These are phyloP conservation scores for Chlorodrepanis virens DNA, from an alignment of 2,113 vertebrate species.

Conservation along the genomic window DNA sequence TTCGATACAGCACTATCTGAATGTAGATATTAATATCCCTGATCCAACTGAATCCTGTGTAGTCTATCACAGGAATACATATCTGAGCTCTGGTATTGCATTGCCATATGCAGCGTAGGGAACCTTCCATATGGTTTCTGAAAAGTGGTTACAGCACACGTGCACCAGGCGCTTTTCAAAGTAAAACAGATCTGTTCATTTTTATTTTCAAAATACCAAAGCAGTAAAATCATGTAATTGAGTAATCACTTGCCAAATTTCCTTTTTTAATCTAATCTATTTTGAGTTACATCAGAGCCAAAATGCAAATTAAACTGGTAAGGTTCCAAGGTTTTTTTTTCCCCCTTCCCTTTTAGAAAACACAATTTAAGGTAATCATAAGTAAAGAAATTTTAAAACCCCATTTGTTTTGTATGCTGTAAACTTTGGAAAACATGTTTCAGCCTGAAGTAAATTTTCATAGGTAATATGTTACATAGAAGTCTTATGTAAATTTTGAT, in stretches of 20 bases:
- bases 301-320: constrained; percentile 80
- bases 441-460: constrained; percentile 58
- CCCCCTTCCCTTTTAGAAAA: constrained; percentile 24
- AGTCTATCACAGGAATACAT: neutral
- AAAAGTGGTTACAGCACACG: constrained; percentile 60
- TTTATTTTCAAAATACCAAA: constrained; percentile 74
- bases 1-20: neutral
- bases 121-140: constrained; percentile 49
- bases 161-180: constrained; percentile 72
- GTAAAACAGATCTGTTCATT: constrained; percentile 66
- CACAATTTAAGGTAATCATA: constrained; percentile 69
- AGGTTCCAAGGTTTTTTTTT: constrained; percentile 62
- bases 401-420: constrained; percentile 59
- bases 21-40: neutral
- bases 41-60: neutral
- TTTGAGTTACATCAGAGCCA: constrained; percentile 74
- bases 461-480: constrained; percentile 44
- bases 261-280: constrained; percentile 80
- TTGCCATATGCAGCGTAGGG: neutral
- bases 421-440: constrained; percentile 57
- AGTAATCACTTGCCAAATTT: constrained; percentile 83
- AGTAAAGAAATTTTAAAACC: constrained; percentile 61
- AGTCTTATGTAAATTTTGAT: constrained; percentile 61
- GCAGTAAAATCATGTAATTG: constrained; percentile 79
- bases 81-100: neutral